phyloP scores from a whole-genome alignment of 2,888 invertebrate genomes.

The Periphyllus acericola region DNA sequence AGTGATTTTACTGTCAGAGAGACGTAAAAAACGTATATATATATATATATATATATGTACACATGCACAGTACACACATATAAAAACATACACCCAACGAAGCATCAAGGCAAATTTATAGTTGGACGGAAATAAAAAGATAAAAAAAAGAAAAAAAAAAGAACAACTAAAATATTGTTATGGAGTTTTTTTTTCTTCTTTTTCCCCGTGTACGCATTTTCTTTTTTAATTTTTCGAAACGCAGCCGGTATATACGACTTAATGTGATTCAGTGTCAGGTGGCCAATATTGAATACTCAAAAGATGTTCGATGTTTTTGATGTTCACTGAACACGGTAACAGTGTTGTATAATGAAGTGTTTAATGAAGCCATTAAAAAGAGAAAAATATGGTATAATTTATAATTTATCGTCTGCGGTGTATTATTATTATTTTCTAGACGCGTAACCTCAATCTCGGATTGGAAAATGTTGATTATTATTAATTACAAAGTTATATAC shows the following conservation, averaged over 20 bases:
- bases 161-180: neutral
- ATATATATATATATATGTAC: neutral
- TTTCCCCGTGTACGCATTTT: too few relatives aligned
- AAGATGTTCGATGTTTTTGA: too few relatives aligned
- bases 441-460: neutral
- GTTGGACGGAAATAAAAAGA: neutral
- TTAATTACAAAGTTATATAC: too few relatives aligned
- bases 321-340: too few relatives aligned
- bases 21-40: neutral
- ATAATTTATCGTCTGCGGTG: too few relatives aligned
- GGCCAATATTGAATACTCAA: too few relatives aligned
- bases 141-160: neutral
- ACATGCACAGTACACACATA: too few relatives aligned
- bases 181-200: neutral
- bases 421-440: neutral
- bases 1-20: slow-evolving; percentile 10
- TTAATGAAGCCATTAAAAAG: neutral
- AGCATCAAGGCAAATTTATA: neutral
- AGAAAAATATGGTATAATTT: neutral
- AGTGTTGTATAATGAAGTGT: neutral
- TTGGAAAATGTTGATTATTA: neutral
- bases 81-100: neutral
- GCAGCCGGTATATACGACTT: neutral
- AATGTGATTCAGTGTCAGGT: neutral
- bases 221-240: neutral